Percentiles rank a stretch among this genome's conserved stretches.
Conservation (phyloP, 2,888 invertebrate genomes). For the Minunthozetes semirufus region DNA sequence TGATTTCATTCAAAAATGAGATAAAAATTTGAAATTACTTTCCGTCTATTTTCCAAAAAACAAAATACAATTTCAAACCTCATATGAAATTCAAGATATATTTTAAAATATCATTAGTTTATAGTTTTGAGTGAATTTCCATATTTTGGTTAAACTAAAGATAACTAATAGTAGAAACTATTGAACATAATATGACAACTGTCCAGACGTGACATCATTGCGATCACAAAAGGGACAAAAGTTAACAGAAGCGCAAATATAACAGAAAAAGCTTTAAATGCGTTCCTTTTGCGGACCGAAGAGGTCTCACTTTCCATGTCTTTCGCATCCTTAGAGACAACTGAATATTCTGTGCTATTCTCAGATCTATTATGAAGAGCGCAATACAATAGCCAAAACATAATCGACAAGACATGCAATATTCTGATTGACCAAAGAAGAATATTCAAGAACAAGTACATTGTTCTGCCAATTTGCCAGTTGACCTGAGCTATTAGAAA, state of each 20-base stretch:
- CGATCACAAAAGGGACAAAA: background rate
- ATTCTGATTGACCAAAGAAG: background rate
- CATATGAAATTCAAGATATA: too few species aligned
- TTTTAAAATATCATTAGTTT: too few species aligned
- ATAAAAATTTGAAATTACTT: too few species aligned
- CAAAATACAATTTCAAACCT: too few species aligned
- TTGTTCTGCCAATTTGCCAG: background rate
- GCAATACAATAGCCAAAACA: background rate
- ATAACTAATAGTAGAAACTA: background rate
- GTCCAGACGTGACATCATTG: background rate
- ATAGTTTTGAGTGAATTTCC: too few species aligned
- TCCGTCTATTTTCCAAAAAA: too few species aligned
- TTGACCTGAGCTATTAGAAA: background rate
- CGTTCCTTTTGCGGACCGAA: background rate
- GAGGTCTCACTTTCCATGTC: background rate
- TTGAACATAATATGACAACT: background rate
- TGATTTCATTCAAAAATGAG: too few species aligned
- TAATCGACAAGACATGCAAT: background rate
- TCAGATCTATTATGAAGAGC: background rate
- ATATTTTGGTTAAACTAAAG: too few species aligned
- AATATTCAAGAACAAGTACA: background rate
- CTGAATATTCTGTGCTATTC: background rate
- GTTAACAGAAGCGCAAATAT: background rate
- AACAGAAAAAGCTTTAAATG: background rate
- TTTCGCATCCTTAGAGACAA: background rate